Conservation (phyloP, 2,888 invertebrate genomes). For the Ferrisia virgata region DNA sequence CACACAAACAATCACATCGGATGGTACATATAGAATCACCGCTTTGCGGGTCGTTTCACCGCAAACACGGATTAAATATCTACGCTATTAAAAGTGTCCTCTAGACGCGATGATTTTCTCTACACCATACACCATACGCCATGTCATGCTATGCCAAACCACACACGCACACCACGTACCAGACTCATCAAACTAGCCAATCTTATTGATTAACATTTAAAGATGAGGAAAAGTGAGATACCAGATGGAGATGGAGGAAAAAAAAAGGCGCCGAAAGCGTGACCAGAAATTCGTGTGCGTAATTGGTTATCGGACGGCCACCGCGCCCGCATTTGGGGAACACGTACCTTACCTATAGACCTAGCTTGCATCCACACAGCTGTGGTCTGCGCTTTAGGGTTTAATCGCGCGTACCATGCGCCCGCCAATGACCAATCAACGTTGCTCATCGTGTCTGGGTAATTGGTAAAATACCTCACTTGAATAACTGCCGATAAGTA, state of each 20-base stretch:
- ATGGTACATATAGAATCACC: neutral
- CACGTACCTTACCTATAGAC: neutral
- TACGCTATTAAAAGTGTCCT: neutral
- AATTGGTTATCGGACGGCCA: neutral
- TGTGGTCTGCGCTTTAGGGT: neutral
- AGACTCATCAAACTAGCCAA: neutral
- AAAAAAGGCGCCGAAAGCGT: neutral
- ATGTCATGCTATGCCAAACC: neutral
- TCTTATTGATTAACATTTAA: slow-evolving; percentile 1
- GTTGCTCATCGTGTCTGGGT: neutral
- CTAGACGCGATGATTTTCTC: neutral
- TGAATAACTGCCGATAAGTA: neutral
- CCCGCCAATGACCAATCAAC: neutral
- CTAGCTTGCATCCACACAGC: neutral
- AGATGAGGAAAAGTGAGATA: too few species aligned
- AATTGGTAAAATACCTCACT: slow-evolving; percentile 5
- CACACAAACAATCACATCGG: neutral
- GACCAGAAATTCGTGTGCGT: neutral
- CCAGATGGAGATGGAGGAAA: neutral
- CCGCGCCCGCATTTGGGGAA: neutral
- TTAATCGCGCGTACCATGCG: neutral
- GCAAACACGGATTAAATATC: neutral
- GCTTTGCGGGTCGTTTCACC: neutral
- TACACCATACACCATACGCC: too few species aligned
- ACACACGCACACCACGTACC: neutral